Conservation (phyloP, 2,797 vertebrate species). For the Poeciliopsis turneri region DNA sequence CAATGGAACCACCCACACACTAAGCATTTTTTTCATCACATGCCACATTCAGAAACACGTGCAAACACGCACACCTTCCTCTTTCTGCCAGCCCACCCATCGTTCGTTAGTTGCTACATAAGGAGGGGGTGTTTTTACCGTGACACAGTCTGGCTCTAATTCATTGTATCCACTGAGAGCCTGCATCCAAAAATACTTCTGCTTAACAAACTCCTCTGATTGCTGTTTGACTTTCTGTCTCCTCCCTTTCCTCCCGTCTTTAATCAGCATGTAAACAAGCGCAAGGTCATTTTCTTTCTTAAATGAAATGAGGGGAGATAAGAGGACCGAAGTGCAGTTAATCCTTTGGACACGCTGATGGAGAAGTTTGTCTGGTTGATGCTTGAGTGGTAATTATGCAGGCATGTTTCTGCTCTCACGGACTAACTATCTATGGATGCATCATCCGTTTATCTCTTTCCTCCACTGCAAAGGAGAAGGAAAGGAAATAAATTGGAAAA, state of each 20-base stretch:
- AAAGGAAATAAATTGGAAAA: not conserved
- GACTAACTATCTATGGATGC: constrained; percentile 53
- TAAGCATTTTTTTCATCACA: constrained; percentile 67
- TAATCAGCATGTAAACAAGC: constrained; percentile 81
- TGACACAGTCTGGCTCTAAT: constrained; percentile 56
- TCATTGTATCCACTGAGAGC: constrained; percentile 48
- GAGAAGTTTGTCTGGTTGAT: constrained; percentile 77
- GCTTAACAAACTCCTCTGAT: constrained; percentile 75
- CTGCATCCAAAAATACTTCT: constrained; percentile 60
- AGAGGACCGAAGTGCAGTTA: constrained; percentile 76
- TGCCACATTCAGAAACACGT: constrained; percentile 59
- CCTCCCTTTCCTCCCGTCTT: constrained; percentile 67
- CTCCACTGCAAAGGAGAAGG: constrained; percentile 6
- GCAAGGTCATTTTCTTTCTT: constrained; percentile 81
- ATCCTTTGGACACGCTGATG: constrained; percentile 83
- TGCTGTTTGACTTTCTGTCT: constrained; percentile 77
- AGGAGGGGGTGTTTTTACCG: constrained; percentile 34
- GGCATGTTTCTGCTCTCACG: constrained; percentile 54
- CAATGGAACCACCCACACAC: constrained; percentile 74
- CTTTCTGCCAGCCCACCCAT: constrained; percentile 63
- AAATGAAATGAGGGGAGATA: constrained; percentile 74
- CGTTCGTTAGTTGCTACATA: constrained; percentile 67
- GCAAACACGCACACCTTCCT: constrained; percentile 10
- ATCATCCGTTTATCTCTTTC: constrained; percentile 64
- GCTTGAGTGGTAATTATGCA: constrained; percentile 76